Evolutionary conservation across 2,888 invertebrate species (phyloP).

Genomic region (Abrostola tripartita): DNA sequence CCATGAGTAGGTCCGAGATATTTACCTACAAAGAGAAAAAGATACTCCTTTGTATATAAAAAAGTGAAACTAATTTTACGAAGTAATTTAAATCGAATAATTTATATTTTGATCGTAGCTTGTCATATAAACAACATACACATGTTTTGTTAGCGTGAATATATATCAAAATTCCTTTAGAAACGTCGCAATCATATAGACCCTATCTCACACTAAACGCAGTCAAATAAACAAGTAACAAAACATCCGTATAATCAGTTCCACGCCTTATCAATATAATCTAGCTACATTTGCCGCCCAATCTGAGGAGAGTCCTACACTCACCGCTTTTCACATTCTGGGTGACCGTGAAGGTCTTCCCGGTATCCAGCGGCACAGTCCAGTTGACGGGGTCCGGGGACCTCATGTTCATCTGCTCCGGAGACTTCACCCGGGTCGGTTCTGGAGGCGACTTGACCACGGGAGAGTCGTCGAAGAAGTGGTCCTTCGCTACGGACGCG

Average conservation of each 20-base stretch:
- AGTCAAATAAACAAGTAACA: not conserved
- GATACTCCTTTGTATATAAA: constrained; percentile 75
- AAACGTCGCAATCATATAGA: too few relatives aligned
- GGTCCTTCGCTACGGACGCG: constrained; percentile 86
- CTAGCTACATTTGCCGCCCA: constrained; percentile 72
- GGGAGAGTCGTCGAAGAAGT: constrained; percentile 86
- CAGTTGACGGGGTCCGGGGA: constrained; percentile 98
- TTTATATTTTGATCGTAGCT: too few relatives aligned
- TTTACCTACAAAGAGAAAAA: constrained; percentile 65
- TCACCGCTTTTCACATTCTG: constrained; percentile 94
- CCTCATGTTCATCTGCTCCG: constrained; percentile 96
- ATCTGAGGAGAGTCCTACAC: constrained; percentile 74
- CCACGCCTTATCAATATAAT: constrained; percentile 55
- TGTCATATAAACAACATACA: too few relatives aligned
- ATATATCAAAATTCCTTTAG: too few relatives aligned
- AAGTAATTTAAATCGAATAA: constrained; percentile 20
- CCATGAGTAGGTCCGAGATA: constrained; percentile 34
- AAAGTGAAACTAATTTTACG: constrained; percentile 64
- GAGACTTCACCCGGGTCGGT: constrained; percentile 97
- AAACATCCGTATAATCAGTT: constrained; percentile 56
- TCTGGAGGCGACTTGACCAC: constrained; percentile 97
- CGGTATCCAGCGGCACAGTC: constrained; percentile 97
- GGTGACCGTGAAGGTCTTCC: constrained; percentile 97
- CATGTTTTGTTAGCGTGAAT: too few relatives aligned
- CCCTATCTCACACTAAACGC: not conserved